Percentiles rank a stretch among this genome's conserved stretches.
These are phyloP conservation scores for Nasonia giraulti DNA, from an alignment of 1,140 invertebrate genomes.

Conservation along the genomic window DNA sequence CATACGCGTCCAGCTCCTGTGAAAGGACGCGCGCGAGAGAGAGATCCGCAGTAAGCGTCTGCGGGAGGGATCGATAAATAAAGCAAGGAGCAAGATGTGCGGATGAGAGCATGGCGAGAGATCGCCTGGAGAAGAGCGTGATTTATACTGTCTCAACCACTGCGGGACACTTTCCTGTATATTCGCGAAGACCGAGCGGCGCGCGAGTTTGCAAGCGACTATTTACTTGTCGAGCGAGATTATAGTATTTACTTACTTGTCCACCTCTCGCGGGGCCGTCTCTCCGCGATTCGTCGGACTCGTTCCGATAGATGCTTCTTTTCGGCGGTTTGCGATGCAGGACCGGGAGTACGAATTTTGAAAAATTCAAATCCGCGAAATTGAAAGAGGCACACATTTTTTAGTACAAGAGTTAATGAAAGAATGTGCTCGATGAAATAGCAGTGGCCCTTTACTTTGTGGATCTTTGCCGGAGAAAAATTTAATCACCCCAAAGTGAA, in stretches of 20 bases:
- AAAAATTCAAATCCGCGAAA: no score
- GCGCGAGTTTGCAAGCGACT: no score
- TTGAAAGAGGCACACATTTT: neutral
- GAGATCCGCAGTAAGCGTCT: neutral
- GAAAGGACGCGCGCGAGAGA: neutral
- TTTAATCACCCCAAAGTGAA: neutral
- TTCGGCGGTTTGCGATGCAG: no score
- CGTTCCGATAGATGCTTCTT: no score
- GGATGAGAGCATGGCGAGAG: neutral
- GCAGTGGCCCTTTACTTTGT: neutral
- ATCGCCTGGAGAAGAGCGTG: conserved; percentile 14
- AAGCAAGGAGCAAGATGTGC: neutral
- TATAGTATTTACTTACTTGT: no score
- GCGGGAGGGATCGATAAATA: conserved; percentile 27
- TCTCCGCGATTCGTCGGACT: neutral
- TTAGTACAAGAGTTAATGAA: neutral
- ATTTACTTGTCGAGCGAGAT: no score
- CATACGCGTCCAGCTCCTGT: neutral
- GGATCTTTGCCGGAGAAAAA: neutral
- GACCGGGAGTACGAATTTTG: no score
- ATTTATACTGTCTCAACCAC: conserved; percentile 25
- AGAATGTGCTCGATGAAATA: neutral
- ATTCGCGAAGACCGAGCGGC: no score
- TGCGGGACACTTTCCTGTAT: neutral
- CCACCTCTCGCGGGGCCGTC: no score